Percentiles rank a stretch among this genome's conserved stretches.
Conservation (phyloP, 2,888 invertebrate species). For the Heliothis peltigera region DNA sequence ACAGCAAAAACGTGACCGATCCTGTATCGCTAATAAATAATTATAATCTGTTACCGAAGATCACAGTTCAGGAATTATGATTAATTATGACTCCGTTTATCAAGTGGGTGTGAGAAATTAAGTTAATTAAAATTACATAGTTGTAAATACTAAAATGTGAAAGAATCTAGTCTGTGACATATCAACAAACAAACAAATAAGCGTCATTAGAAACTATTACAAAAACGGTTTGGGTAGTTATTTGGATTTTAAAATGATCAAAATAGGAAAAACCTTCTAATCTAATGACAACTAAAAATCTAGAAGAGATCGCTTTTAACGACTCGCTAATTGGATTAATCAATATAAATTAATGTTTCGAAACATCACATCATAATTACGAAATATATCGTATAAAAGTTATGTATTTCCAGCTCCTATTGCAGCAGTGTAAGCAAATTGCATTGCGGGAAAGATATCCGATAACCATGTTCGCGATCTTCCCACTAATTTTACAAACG, state of each 20-base stretch:
- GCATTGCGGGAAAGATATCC: neutral
- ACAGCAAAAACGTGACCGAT: slow-evolving; percentile 15
- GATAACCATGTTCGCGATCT: slow-evolving; percentile 1
- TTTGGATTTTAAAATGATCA: no score
- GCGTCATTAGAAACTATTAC: no score
- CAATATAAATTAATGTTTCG: neutral
- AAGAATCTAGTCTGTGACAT: neutral
- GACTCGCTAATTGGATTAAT: neutral
- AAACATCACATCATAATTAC: neutral
- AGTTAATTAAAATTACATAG: slow-evolving; percentile 5
- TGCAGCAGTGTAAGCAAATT: neutral
- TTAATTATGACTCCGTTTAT: slow-evolving; percentile 12
- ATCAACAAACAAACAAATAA: neutral
- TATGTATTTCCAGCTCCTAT: neutral
- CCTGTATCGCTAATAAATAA: slow-evolving; percentile 27
- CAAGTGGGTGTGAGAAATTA: slow-evolving; percentile 15
- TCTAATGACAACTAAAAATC: no score
- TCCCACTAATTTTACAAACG: no score
- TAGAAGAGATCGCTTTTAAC: no score
- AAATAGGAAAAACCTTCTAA: no score
- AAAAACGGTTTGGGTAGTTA: no score
- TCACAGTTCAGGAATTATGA: slow-evolving; percentile 29
- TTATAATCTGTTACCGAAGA: slow-evolving; percentile 18
- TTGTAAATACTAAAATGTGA: neutral
- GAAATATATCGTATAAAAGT: neutral